Evolutionary conservation across 2,888 invertebrate genomes (phyloP), one percentile per base, ranked within the genome.

Genomic region (Eupithecia centaureata): DNA sequence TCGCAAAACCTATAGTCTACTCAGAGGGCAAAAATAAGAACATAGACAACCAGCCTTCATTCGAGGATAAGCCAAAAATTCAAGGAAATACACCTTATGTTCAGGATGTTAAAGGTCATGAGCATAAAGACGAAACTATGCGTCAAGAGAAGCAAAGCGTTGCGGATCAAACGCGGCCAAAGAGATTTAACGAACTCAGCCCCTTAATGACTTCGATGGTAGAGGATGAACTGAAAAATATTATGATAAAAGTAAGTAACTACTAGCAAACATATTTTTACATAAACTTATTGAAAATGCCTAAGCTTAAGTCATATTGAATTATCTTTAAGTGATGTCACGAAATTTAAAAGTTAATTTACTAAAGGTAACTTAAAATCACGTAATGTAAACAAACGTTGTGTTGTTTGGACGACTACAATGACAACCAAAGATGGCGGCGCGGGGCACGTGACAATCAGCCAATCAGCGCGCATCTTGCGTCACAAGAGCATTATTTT

Each of bases 191-290:
- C 42, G 83, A 87, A 42, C 77, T 90, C 0, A 83, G 80, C 63
- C 74, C 79, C 1, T 73, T 81, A 2, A 82, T 84, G 77, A 75
- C 81, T 5, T 71, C 65, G 4, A 77, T 82, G 47, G 74, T 90
- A 1, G 83, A 87, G 2, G 75, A 76, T 0, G 90, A 90, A 65
- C 76, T 90, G 1, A 75, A 82, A 30, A 74, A 82, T 32, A 78
- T 90, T 18, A 89, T 90, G 88, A 79, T 75, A 2, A 83, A 83
- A 79, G 88, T 86, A 72, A 69, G 61, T 42, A 54, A 15, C 28
- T 8, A 27, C 2, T 32, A n/a, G 8, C 5, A 13, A 13, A 38
- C 38, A 38, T 7, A 33, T 5, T 15, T 13, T 38, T 2, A 10
- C 5, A 13, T 38, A 13, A 13, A 3, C 15, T 5, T n/a, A n/a